Evolutionary conservation across 2,888 invertebrate genomes (phyloP).

Genomic region (Clunio marinus): DNA sequence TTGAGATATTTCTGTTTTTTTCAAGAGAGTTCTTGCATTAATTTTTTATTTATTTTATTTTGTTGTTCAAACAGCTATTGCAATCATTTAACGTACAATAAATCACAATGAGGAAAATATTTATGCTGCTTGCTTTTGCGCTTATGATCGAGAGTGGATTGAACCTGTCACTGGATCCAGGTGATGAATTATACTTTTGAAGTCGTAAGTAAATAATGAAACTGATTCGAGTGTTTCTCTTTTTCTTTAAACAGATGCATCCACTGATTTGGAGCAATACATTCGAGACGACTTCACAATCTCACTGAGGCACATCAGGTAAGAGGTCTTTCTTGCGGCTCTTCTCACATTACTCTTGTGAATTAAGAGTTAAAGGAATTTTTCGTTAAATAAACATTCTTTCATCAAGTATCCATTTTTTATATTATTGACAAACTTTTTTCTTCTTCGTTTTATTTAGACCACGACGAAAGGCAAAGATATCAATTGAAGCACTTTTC

Average conservation of each 20-base stretch:
- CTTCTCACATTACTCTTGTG: too few species aligned
- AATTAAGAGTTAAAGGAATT: too few species aligned
- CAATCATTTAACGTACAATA: not conserved
- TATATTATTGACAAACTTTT: slow-evolving; percentile 40
- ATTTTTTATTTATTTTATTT: not conserved
- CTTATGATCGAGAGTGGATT: slow-evolving; percentile 46
- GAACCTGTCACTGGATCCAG: slow-evolving; percentile 51
- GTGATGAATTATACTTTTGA: slow-evolving; percentile 43
- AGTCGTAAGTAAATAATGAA: not conserved
- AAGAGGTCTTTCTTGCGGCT: too few species aligned
- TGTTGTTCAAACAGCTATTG: not conserved
- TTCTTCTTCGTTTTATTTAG: slow-evolving; percentile 42
- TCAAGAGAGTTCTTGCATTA: not conserved
- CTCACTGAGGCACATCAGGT: slow-evolving; percentile 52
- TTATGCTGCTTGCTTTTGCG: slow-evolving; percentile 43
- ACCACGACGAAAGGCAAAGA: slow-evolving; percentile 50
- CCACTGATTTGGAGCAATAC: slow-evolving; percentile 49
- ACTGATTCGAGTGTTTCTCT: too few species aligned
- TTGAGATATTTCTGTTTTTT: not conserved
- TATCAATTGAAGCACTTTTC: slow-evolving; percentile 51
- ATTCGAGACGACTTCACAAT: slow-evolving; percentile 52
- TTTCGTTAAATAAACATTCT: too few species aligned
- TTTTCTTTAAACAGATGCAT: slow-evolving; percentile 46
- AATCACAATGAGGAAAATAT: slow-evolving; percentile 31
- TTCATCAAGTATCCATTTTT: too few species aligned